Evolutionary conservation across 2,113 vertebrate species (phyloP).

Genomic region (Cyrtonyx montezumae): DNA sequence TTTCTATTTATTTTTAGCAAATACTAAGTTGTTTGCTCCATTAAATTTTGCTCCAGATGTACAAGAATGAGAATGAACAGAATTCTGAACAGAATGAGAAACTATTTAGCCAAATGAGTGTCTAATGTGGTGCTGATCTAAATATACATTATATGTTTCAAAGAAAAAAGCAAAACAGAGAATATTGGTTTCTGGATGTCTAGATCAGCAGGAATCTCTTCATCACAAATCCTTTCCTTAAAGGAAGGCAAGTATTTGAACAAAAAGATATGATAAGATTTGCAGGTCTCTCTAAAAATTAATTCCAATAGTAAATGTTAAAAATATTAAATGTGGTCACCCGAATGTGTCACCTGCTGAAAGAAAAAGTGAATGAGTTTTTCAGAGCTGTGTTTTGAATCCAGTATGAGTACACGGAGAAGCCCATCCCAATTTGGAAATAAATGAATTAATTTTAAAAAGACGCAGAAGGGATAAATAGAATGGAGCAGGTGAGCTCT

Average conservation of each 20-base stretch:
- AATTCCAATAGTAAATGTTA: not conserved
- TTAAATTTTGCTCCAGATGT: constrained; percentile 33
- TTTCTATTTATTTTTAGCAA: constrained; percentile 23
- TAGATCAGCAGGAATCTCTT: not conserved
- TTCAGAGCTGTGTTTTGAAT: not conserved
- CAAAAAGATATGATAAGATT: not conserved
- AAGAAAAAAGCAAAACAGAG: not conserved
- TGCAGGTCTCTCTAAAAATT: not conserved
- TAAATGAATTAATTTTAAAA: not conserved
- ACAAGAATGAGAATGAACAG: no score
- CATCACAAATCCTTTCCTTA: not conserved
- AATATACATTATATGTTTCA: constrained; percentile 14
- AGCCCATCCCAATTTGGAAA: not conserved
- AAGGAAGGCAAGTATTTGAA: not conserved
- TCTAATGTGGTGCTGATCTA: not conserved
- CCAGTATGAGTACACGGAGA: rapidly evolving
- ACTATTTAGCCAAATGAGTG: not conserved
- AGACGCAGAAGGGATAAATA: not conserved
- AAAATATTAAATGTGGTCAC: not conserved
- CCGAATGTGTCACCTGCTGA: not conserved
- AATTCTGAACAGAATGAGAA: constrained; percentile 4
- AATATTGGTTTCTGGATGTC: not conserved
- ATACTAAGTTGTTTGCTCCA: not conserved
- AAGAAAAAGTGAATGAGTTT: not conserved
- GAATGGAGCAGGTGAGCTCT: not conserved